Base-by-base conservation (phyloP, 2,113 vertebrate species). In the Aldabrachelys gigantea region DNA sequence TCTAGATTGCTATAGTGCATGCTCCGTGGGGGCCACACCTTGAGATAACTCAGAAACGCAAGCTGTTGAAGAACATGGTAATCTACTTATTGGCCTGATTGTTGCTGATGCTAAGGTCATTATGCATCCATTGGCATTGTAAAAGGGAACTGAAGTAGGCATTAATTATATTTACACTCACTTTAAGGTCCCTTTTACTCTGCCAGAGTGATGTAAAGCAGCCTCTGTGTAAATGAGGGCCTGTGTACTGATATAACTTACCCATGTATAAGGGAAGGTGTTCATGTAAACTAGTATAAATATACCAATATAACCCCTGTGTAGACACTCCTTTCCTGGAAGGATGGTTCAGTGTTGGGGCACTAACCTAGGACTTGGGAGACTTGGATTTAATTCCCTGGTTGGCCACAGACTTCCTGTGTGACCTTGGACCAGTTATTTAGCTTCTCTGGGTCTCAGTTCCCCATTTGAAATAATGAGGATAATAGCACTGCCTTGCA, bases 51-150 rank as follows among this genome's bases (percentile, higher is more conserved):
- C 65, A 72, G 78, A 53, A 57, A 1, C 22, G 56, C 44, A 35
- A 29, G 14, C 38, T 49, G 52, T 49, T 49, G 57, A 29, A 44
- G 24, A 75, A 21, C 17, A 2, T 1, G 19, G 31, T 50, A 72
- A 1, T 2, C 3, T 69, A 41, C 4, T 14, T 41, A 78, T n/a
- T 31, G 1, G 17, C 10, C 5, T 41, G 6, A 0, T 17, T 76
- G 8, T n/a, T 21, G 0, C 1, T 3, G 8, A 3, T 49, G 31
- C 16, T 12, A 49, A 59, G 41, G 82, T 8, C 21, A n/a, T 41
- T n/a, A 0, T 0, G 2, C 31, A 16, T 2, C 1, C n/a, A 17
- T 85, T 35, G 47, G 31, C 38, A 9, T 50, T 0, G 16, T 3
- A 1, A 8, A 12, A 29, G 53, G 16, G 7, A 5, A 7, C 44